Percentiles rank a stretch among this genome's conserved stretches.
phyloP scores from a whole-genome alignment of 64 coral and sea anemone species.

The Dendrophyllia cribrosa region DNA sequence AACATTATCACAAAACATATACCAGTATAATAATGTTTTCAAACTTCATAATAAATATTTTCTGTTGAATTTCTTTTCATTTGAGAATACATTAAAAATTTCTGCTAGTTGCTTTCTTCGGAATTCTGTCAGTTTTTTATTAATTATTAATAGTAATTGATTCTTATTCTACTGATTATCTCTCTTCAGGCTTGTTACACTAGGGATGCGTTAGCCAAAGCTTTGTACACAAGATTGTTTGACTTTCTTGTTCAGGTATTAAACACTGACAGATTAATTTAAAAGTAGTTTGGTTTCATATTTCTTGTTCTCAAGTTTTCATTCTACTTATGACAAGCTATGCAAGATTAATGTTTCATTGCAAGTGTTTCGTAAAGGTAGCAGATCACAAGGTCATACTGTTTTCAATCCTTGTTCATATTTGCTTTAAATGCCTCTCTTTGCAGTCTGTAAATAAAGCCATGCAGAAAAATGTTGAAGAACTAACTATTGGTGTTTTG shows the following conservation, averaged over 20 bases:
- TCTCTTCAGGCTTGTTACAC: conserved; percentile 85
- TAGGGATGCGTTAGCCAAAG: conserved; percentile 94
- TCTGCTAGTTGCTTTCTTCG: too few relatives aligned
- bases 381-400: too few relatives aligned
- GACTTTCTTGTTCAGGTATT: conserved; percentile 93
- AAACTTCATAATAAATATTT: not conserved
- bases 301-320: not conserved
- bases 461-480: conserved; percentile 92
- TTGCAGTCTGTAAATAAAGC: conserved; percentile 93
- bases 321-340: too few relatives aligned
- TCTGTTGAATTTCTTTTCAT: too few relatives aligned
- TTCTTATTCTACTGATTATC: not conserved
- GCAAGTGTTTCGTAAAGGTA: too few relatives aligned
- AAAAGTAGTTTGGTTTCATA: too few relatives aligned
- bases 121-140: too few relatives aligned
- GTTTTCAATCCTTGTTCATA: not conserved
- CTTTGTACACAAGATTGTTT: conserved; percentile 94
- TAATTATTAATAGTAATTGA: not conserved
- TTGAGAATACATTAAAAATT: too few relatives aligned
- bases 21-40: not conserved
- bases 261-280: not conserved
- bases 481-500: conserved; percentile 93
- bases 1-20: not conserved
- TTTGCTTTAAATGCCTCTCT: not conserved
- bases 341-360: too few relatives aligned